A percentile compares a stretch with the other conserved stretches of the same genome.
Conservation (phyloP, 1,140 invertebrate genomes). For the Heterodera schachtii region DNA sequence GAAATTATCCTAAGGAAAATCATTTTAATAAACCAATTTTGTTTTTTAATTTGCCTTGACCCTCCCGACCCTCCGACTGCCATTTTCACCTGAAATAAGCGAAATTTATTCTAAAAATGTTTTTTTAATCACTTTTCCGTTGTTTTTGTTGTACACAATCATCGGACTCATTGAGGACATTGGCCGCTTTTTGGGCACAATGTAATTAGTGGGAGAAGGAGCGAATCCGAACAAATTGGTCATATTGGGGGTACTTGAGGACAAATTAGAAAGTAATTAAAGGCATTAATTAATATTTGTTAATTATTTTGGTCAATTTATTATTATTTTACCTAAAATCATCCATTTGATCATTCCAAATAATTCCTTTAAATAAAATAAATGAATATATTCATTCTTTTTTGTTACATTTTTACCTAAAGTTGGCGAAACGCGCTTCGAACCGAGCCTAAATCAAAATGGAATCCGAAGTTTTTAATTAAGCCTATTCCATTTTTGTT, state of each 20-base stretch:
- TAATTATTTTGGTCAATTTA: not conserved
- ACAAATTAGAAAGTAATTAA: not conserved
- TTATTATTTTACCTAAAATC: conserved; percentile 73
- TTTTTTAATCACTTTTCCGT: conserved; percentile 71
- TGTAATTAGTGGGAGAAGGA: conserved; percentile 77
- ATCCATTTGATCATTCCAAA: conserved; percentile 91
- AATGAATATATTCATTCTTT: not conserved
- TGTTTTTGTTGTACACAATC: conserved; percentile 75
- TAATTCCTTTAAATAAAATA: conserved; percentile 71
- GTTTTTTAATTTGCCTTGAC: conserved; percentile 11
- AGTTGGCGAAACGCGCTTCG: conserved; percentile 68
- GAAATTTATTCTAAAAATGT: not conserved
- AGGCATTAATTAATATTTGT: not conserved
- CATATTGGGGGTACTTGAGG: conserved; percentile 58
- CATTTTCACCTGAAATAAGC: conserved; percentile 54
- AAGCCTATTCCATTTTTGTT: too few species aligned
- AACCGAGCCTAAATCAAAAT: conserved; percentile 74
- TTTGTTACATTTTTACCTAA: conserved; percentile 70
- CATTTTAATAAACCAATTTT: not conserved
- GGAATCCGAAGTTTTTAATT: too few species aligned
- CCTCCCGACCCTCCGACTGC: conserved; percentile 76
- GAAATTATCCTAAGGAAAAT: conserved; percentile 33
- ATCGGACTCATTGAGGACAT: conserved; percentile 84
- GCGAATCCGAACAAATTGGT: conserved; percentile 79
- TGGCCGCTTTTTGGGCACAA: conserved; percentile 79